Percentiles rank a stretch among this genome's conserved stretches.
phyloP scores from a whole-genome alignment of 2,888 invertebrate genomes.

The Anoncus sp. region DNA sequence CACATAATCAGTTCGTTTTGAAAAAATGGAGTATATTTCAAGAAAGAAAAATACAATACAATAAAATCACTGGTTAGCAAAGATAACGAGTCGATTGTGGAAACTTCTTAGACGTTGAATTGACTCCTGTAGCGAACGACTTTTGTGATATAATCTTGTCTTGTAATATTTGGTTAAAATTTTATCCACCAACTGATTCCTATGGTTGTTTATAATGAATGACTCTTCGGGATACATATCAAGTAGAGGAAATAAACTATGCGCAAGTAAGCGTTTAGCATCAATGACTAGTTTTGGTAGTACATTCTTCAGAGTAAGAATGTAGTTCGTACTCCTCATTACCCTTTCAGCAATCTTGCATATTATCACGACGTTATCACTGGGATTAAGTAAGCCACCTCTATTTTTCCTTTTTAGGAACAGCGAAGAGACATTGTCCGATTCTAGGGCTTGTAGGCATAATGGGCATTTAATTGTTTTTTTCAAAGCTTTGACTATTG shows the following conservation, averaged over 20 bases:
- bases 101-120: background rate
- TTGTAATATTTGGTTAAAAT: background rate
- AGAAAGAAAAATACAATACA: background rate
- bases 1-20: too few relatives aligned
- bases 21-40: too few relatives aligned
- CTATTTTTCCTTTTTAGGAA: slow-evolving; percentile 10
- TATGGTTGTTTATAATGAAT: background rate
- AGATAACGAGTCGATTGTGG: background rate
- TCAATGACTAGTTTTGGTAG: slow-evolving; percentile 12
- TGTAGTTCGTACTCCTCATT: background rate
- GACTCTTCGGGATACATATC: slow-evolving; percentile 5
- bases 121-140: background rate
- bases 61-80: slow-evolving; percentile 1
- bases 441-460: background rate
- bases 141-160: background rate
- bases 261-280: slow-evolving; percentile 1
- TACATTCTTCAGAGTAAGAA: slow-evolving; percentile 2
- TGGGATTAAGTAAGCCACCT: slow-evolving; percentile 14
- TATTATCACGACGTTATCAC: slow-evolving; percentile 1
- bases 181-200: background rate
- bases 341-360: background rate
- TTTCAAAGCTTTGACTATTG: background rate
- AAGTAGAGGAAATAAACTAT: slow-evolving; percentile 5
- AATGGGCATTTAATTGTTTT: slow-evolving; percentile 7
- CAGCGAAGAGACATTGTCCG: background rate